phyloP scores from a whole-genome alignment of 1,140 invertebrate genomes.

The Harpegnathos saltator region DNA sequence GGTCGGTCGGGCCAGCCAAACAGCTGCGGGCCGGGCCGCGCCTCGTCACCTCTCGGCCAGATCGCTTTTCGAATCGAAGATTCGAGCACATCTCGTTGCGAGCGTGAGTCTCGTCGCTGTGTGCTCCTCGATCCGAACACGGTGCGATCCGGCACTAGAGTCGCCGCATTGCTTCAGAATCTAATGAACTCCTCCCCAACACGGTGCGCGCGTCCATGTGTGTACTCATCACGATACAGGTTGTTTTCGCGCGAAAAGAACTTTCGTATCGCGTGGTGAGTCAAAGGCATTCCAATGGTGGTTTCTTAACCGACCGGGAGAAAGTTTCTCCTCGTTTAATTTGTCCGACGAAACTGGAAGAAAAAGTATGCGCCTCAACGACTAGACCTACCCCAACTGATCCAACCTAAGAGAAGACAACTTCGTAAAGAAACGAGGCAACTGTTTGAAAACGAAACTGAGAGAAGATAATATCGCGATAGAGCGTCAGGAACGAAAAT shows the following conservation, averaged over 20 bases:
- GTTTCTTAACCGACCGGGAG: constrained; percentile 51
- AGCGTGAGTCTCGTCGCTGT: neutral
- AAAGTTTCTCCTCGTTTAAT: constrained; percentile 39
- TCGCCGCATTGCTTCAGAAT: neutral
- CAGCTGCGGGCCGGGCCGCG: neutral
- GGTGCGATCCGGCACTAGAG: neutral
- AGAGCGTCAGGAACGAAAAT: no score
- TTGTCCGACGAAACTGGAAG: constrained; percentile 34
- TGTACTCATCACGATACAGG: neutral
- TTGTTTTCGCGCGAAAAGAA: neutral
- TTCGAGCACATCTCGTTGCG: neutral
- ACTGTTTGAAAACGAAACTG: no score
- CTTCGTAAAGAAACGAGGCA: no score
- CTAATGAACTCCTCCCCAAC: neutral
- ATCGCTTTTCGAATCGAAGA: neutral
- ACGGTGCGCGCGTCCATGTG: neutral
- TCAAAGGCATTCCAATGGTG: neutral
- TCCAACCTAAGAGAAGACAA: no score
- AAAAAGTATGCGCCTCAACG: constrained; percentile 9
- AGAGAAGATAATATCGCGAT: no score
- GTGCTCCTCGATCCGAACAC: neutral
- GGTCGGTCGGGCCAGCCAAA: neutral
- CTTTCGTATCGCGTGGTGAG: neutral
- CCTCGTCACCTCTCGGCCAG: no score
- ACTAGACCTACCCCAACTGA: no score